These are phyloP conservation scores for Volucella inflata DNA, from an alignment of 2,888 invertebrate species.

Conservation along the genomic window DNA sequence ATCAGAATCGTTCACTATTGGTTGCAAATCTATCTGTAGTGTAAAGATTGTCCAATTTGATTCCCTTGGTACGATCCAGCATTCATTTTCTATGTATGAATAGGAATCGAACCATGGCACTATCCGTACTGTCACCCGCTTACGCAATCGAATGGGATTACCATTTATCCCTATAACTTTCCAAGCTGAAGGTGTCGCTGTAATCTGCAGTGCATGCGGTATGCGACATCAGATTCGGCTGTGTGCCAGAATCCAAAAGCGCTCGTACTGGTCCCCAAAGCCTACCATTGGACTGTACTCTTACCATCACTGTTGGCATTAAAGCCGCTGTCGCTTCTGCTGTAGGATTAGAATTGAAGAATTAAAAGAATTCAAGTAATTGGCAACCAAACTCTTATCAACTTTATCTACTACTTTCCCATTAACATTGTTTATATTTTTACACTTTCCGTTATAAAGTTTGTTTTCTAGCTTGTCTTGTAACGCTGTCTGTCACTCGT, in stretches of 20 bases:
- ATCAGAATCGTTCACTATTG: not conserved
- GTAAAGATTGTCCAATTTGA: not conserved
- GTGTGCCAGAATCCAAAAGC: constrained; percentile 7
- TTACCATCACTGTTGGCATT: constrained; percentile 18
- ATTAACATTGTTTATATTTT: no score
- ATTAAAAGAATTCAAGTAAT: no score
- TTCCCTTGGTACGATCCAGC: constrained; percentile 15
- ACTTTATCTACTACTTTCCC: no score
- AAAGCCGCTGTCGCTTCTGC: not conserved
- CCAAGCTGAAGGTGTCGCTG: not conserved
- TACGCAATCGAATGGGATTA: constrained; percentile 11
- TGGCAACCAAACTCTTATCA: no score
- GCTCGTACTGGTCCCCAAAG: constrained; percentile 4
- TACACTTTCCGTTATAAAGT: no score
- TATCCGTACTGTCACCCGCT: not conserved
- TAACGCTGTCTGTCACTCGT: not conserved
- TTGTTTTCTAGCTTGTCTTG: not conserved
- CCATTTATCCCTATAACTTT: constrained; percentile 21
- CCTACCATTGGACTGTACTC: not conserved
- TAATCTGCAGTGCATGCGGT: not conserved
- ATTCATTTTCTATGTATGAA: constrained; percentile 1
- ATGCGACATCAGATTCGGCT: constrained; percentile 7
- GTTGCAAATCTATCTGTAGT: not conserved
- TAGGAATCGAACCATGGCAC: constrained; percentile 11
- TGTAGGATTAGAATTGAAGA: not conserved